Evolutionary conservation across 1,140 invertebrate genomes (phyloP).

Genomic region (Drosophila guanche): DNA sequence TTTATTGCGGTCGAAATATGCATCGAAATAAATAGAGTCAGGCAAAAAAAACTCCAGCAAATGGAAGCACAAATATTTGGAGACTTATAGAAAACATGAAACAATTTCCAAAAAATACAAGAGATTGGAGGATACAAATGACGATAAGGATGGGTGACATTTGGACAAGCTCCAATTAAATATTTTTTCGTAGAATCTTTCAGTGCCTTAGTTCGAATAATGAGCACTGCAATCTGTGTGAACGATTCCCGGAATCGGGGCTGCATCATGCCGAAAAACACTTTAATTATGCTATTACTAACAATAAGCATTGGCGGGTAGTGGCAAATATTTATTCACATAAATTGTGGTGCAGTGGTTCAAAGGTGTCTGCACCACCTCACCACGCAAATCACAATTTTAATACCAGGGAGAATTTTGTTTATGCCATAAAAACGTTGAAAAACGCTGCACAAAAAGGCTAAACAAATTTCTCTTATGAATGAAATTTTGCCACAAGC

Average conservation of each 20-base stretch:
- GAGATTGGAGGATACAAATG: too few relatives aligned
- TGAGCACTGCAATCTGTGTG: too few relatives aligned
- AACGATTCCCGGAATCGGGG: slow-evolving; percentile 5
- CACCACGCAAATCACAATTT: slow-evolving; percentile 45
- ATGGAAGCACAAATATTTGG: too few relatives aligned
- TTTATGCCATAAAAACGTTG: slow-evolving; percentile 46
- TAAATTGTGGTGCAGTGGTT: slow-evolving; percentile 35
- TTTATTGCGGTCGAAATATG: slow-evolving; percentile 17
- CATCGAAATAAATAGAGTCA: background rate
- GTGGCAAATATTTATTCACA: slow-evolving; percentile 62
- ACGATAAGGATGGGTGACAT: too few relatives aligned
- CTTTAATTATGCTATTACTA: slow-evolving; percentile 11
- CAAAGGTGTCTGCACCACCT: slow-evolving; percentile 4
- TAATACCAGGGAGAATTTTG: slow-evolving; percentile 18
- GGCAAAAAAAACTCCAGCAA: background rate
- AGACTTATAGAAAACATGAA: too few relatives aligned
- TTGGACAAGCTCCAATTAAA: too few relatives aligned
- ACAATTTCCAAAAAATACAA: too few relatives aligned
- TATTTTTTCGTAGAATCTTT: too few relatives aligned
- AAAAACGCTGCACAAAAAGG: slow-evolving; percentile 24
- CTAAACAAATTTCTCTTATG: slow-evolving; percentile 32
- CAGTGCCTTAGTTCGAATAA: too few relatives aligned
- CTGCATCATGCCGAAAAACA: slow-evolving; percentile 16
- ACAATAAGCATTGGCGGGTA: slow-evolving; percentile 13
- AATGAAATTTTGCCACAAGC: slow-evolving; percentile 27